These are phyloP conservation scores for Coleophora flavipennella DNA, from an alignment of 2,888 invertebrate genomes.

Conservation along the genomic window DNA sequence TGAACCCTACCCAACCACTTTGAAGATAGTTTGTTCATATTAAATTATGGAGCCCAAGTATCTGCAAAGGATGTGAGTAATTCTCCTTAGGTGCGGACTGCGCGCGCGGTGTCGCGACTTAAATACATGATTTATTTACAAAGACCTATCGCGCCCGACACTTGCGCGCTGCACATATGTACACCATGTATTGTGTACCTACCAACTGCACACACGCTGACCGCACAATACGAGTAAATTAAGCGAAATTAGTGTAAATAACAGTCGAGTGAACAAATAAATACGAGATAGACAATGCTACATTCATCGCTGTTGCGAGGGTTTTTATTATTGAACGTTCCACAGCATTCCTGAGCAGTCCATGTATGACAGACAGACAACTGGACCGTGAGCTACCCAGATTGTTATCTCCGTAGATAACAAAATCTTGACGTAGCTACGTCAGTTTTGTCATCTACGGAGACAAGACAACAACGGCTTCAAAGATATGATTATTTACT, in stretches of 20 bases:
- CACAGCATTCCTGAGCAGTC: conserved; percentile 40
- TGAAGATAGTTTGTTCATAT: too few species aligned
- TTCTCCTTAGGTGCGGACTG: conserved; percentile 10
- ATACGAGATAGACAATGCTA: conserved; percentile 6
- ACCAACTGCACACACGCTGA: not conserved
- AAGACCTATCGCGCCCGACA: conserved; percentile 9
- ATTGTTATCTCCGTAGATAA: conserved; percentile 32
- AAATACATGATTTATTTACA: conserved; percentile 18
- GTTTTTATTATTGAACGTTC: too few species aligned
- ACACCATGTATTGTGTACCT: not conserved
- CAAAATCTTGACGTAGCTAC: too few species aligned
- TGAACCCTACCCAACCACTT: too few species aligned
- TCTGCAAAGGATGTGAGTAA: conserved; percentile 26
- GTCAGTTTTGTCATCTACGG: conserved; percentile 15
- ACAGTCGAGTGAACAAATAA: not conserved
- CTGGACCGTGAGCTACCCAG: conserved; percentile 34
- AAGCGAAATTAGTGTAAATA: conserved; percentile 3
- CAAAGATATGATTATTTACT: conserved; percentile 29
- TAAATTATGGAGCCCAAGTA: too few species aligned
- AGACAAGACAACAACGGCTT: conserved; percentile 10
- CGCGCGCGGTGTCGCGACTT: too few species aligned
- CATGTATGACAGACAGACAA: conserved; percentile 43
- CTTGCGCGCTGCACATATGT: not conserved
- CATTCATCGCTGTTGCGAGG: conserved; percentile 11
- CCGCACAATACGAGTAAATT: conserved; percentile 3